Evolutionary conservation across 1,140 invertebrate genomes (phyloP), one percentile per base, ranked within the genome.

Genomic region (Listronotus bonariensis): DNA sequence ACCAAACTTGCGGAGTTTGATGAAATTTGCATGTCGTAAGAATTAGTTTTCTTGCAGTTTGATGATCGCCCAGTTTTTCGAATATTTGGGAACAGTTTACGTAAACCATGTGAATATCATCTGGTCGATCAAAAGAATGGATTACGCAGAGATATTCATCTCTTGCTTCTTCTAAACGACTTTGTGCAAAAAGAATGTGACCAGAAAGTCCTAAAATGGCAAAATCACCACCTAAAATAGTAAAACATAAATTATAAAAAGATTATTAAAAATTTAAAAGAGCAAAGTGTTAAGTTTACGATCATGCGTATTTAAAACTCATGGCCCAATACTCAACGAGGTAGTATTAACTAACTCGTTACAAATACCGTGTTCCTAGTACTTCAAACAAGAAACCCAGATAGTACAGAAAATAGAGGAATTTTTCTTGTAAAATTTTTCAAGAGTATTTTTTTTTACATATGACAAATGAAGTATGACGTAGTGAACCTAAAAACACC

Each of bases 1-100:
- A 60, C 77, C 76, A 77, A 5, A 73, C 71, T 36, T 75, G 73
- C 0, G 76, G 74, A 3, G 76, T 75, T 15, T 73, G 71, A 49
- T 68, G 71, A 36, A 68, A 55, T 60, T 78, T 75, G 45, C 72
- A 75, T 8, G 75, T 69, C 12, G 65, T 48, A n/a, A 77, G 54
- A 8, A 75, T 38, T 9, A 74, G 51, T 61, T 73, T 75, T 36
- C 71, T 66, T 14, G 75, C 74, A 38, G 68, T 48, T 60, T 74
- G 72, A 31, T 65, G 46, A 26, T 71, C 60, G 17, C 68, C 71
- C 9, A 68, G 41, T 48, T 51, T 40, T 36, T 65, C 65, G 11
- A 70, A 65, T 11, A 68, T 55, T 11, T 72, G 38, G 2, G 72
- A 64, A 18, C 60, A 65, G 26, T 74, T 68, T 11, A 76, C 12